Percentiles rank a stretch among this genome's conserved stretches.
Conservation (phyloP, 2,888 invertebrate genomes). For the Fabriciana adippe region DNA sequence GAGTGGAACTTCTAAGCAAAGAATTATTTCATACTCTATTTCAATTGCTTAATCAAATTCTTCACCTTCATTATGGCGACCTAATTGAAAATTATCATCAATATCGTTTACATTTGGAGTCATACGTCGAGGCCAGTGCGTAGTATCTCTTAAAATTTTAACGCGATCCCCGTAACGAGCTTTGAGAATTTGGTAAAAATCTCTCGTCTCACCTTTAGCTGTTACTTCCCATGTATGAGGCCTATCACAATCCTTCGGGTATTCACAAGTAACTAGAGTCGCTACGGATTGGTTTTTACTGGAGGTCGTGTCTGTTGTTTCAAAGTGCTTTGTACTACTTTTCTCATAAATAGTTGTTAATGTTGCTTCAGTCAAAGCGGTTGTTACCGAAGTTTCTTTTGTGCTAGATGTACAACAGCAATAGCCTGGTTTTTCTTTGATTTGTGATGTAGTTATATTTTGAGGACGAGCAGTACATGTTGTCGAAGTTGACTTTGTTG, state of each 20-base stretch:
- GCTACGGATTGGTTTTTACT: neutral
- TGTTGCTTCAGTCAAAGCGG: constrained; percentile 22
- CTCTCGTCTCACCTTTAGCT: constrained; percentile 61
- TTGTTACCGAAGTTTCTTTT: constrained; percentile 11
- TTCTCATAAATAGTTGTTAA: neutral
- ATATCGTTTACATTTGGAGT: constrained; percentile 28
- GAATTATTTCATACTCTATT: neutral
- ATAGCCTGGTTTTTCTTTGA: neutral
- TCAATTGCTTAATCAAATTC: constrained; percentile 16
- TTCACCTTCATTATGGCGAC: constrained; percentile 46
- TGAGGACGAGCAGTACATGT: constrained; percentile 26
- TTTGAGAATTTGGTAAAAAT: constrained; percentile 63
- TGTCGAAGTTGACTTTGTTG: constrained; percentile 22
- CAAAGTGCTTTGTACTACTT: constrained; percentile 4
- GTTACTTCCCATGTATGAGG: constrained; percentile 71
- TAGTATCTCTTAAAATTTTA: constrained; percentile 55
- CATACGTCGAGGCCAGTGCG: constrained; percentile 49
- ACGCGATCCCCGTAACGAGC: constrained; percentile 56
- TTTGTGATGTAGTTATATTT: neutral
- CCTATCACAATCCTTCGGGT: constrained; percentile 54
- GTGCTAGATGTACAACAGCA: neutral
- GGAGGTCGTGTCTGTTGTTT: constrained; percentile 17
- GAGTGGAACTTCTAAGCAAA: constrained; percentile 2
- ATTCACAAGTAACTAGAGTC: constrained; percentile 31
- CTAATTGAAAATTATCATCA: constrained; percentile 46